These are phyloP conservation scores for Patella caerulea DNA, from an alignment of 2,888 invertebrate species.

Conservation along the genomic window DNA sequence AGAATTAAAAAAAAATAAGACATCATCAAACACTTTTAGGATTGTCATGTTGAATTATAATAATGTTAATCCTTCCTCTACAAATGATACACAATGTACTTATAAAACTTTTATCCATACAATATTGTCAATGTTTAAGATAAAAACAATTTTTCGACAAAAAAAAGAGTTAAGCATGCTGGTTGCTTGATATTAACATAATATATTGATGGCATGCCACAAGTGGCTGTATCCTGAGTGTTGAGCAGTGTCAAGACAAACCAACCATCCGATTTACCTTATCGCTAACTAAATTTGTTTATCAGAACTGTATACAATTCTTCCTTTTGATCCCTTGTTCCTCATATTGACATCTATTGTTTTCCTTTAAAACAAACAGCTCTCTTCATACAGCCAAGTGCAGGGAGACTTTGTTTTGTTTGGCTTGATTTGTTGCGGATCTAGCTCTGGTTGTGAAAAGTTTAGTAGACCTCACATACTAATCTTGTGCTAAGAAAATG, in stretches of 20 bases:
- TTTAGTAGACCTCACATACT: conserved; percentile 27
- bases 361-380: conserved; percentile 23
- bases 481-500: conserved; percentile 21
- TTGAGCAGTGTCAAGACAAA: conserved; percentile 26
- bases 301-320: conserved; percentile 13
- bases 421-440: conserved; percentile 9
- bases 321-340: conserved; percentile 15
- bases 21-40: no score
- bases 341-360: conserved; percentile 25
- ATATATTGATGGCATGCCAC: no score
- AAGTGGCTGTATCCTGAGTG: no score
- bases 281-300: conserved; percentile 27
- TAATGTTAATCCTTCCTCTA: no score
- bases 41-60: no score
- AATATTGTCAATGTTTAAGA: no score
- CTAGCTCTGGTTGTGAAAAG: conserved; percentile 24
- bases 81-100: no score
- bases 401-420: conserved; percentile 27
- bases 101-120: no score
- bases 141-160: no score
- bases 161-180: no score
- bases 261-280: conserved; percentile 17
- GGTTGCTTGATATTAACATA: no score
- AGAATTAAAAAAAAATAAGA: no score
- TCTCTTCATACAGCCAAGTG: conserved; percentile 23